Percentiles rank a stretch among this genome's conserved stretches.
Conservation (phyloP, 2,888 invertebrate species). For the Leptarthrus brevirostris region DNA sequence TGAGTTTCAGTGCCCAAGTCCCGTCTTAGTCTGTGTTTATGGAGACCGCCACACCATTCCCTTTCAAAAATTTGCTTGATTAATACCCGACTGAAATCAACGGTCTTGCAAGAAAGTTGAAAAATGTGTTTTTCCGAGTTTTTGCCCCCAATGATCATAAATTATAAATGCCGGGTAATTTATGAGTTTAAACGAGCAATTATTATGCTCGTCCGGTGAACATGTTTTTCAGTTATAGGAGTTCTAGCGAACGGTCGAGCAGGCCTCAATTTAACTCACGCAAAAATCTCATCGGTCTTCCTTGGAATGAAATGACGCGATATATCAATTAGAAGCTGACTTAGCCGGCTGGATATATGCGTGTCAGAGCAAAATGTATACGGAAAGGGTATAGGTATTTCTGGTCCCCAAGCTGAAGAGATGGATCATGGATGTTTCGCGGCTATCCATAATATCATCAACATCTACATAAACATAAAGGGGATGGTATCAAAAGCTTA, state of each 20-base stretch:
- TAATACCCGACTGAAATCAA: slow-evolving; percentile 35
- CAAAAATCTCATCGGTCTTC: slow-evolving; percentile 48
- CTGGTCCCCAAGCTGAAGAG: neutral
- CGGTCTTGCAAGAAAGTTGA: slow-evolving; percentile 46
- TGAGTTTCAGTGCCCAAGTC: no score
- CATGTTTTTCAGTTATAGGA: slow-evolving; percentile 24
- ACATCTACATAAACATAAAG: neutral
- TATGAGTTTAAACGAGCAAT: slow-evolving; percentile 48
- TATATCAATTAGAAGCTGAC: slow-evolving; percentile 46
- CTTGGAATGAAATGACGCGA: slow-evolving; percentile 43
- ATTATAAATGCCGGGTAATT: slow-evolving; percentile 41
- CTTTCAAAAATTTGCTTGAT: slow-evolving; percentile 27
- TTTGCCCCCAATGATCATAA: slow-evolving; percentile 47
- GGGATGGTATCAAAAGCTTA: slow-evolving; percentile 33
- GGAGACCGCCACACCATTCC: neutral
- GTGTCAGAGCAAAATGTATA: slow-evolving; percentile 20
- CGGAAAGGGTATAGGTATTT: neutral
- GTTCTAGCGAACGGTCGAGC: slow-evolving; percentile 34
- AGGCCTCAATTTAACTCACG: slow-evolving; percentile 46
- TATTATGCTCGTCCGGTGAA: slow-evolving; percentile 40
- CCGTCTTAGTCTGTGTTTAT: neutral
- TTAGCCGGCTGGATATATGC: slow-evolving; percentile 17
- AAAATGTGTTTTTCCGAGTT: slow-evolving; percentile 47
- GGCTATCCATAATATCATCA: neutral
- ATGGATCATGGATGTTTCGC: neutral